Evolutionary conservation across 2,113 vertebrate genomes (phyloP).

Genomic region (Cyprinus carpio): DNA sequence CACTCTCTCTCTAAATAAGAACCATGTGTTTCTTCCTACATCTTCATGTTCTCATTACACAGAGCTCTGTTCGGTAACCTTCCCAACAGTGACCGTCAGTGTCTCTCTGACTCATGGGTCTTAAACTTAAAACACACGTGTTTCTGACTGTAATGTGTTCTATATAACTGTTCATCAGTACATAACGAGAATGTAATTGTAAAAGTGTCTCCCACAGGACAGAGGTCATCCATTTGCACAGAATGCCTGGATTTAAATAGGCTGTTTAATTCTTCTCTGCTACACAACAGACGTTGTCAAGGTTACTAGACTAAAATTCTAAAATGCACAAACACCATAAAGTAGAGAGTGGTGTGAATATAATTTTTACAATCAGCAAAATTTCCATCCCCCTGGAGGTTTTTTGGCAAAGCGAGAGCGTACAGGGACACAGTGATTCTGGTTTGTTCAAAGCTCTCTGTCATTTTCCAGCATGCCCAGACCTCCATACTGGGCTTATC

Average conservation of each 20-base stretch:
- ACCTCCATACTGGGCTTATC: conserved; percentile 33
- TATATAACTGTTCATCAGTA: background rate
- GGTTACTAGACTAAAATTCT: background rate
- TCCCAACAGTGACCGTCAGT: background rate
- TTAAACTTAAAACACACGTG: background rate
- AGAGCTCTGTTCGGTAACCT: background rate
- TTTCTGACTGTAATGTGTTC: background rate
- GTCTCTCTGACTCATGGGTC: background rate
- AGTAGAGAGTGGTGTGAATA: background rate
- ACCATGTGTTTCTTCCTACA: conserved; percentile 14
- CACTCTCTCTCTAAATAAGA: conserved; percentile 11
- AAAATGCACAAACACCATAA: background rate
- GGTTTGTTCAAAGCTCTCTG: conserved; percentile 3
- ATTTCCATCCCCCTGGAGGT: background rate
- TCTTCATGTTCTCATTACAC: background rate
- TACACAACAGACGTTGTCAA: background rate
- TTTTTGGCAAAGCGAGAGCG: background rate
- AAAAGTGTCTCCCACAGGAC: background rate
- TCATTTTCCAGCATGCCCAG: conserved; percentile 23
- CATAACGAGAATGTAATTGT: background rate
- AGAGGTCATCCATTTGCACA: background rate
- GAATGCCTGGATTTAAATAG: background rate
- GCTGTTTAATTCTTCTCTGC: background rate
- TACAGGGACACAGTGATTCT: background rate
- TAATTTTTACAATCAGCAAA: background rate